phyloP scores from a whole-genome alignment of 37 sponge, comb jelly and placozoan genomes.

The Cliona cf. orientalis region DNA sequence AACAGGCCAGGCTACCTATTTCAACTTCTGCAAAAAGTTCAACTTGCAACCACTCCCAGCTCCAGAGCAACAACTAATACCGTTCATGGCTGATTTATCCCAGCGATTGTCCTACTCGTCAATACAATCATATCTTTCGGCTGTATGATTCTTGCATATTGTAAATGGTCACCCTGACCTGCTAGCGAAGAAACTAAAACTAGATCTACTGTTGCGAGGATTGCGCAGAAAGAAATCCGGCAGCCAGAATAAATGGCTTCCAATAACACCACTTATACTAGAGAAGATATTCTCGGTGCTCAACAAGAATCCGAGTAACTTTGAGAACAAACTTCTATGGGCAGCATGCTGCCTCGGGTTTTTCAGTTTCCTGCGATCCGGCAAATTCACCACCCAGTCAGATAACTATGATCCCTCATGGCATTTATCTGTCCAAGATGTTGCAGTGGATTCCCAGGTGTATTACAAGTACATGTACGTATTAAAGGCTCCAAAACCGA shows the following conservation, averaged over 20 bases:
- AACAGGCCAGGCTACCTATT: background rate
- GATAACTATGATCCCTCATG: too few relatives aligned
- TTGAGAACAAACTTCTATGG: slow-evolving; percentile 1
- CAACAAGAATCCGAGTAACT: background rate
- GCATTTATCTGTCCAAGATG: too few relatives aligned
- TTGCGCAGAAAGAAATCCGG: background rate
- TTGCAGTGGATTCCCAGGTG: too few relatives aligned
- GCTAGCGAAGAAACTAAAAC: background rate
- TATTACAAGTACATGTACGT: too few relatives aligned
- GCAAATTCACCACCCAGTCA: too few relatives aligned
- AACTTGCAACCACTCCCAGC: background rate
- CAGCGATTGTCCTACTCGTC: background rate
- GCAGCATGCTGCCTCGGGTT: slow-evolving; percentile 16
- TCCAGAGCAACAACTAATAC: background rate
- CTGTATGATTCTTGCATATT: background rate
- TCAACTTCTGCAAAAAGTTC: background rate
- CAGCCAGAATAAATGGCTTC: background rate
- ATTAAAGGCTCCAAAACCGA: too few relatives aligned
- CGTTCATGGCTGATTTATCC: background rate
- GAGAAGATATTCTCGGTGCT: too few relatives aligned
- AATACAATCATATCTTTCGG: background rate
- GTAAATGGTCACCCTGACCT: background rate
- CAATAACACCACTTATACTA: background rate
- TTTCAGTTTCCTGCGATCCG: background rate
- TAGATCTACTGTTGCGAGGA: background rate